A percentile compares a stretch with the other conserved stretches of the same genome.
phyloP scores from a whole-genome alignment of 2,113 vertebrate genomes.

The Chaetodon trifascialis region DNA sequence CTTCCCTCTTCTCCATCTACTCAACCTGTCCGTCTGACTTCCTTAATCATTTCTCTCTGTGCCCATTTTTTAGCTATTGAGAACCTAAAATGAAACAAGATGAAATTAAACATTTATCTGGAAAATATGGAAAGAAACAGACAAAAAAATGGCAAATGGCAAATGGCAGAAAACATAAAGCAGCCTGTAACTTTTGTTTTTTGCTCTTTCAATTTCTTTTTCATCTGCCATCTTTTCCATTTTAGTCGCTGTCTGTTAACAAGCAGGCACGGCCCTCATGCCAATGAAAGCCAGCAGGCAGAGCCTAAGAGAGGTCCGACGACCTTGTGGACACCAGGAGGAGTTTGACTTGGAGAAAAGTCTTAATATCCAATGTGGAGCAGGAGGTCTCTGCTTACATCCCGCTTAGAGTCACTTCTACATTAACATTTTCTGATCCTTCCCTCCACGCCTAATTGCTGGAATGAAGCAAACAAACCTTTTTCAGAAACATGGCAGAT shows the following conservation, averaged over 20 bases:
- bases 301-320: background rate
- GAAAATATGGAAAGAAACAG: background rate
- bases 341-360: no score
- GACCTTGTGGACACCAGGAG: background rate
- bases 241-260: background rate
- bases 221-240: background rate
- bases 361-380: background rate
- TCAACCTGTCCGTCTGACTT: background rate
- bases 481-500: slow-evolving; percentile 8
- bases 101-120: background rate
- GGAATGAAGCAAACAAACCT: slow-evolving; percentile 19
- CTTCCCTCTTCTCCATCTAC: background rate
- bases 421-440: slow-evolving; percentile 6
- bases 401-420: background rate
- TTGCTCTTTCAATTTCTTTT: background rate
- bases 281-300: background rate
- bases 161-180: background rate
- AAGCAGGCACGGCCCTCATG: background rate
- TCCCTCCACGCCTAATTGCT: background rate
- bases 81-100: background rate
- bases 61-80: background rate
- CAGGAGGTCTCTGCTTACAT: background rate
- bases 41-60: background rate
- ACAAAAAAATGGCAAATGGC: background rate
- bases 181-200: background rate